Conservation (phyloP, 2,888 invertebrate genomes). For the Protonemura montana region DNA sequence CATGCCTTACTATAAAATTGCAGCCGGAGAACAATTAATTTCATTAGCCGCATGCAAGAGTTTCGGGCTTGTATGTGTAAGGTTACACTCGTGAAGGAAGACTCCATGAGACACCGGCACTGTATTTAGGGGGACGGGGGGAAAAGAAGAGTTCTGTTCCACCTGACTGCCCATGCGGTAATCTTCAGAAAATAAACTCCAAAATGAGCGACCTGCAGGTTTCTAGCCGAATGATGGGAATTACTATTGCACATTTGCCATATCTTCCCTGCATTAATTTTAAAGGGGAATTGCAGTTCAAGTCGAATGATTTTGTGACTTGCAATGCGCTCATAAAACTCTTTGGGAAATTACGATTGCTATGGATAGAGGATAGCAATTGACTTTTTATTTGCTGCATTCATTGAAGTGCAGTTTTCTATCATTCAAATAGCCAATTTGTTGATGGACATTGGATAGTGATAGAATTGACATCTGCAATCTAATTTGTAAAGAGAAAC, state of each 20-base stretch:
- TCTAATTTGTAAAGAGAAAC: background rate
- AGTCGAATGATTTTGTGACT: too few species aligned
- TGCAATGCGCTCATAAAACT: too few species aligned
- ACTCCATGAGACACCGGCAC: background rate
- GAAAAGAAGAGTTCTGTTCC: background rate
- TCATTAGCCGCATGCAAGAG: background rate
- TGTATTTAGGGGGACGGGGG: background rate
- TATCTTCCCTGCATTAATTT: too few species aligned
- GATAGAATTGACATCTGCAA: background rate
- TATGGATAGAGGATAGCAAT: too few species aligned
- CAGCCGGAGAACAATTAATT: background rate
- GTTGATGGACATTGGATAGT: background rate
- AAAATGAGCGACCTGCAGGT: background rate
- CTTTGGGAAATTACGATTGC: too few species aligned
- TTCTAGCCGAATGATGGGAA: background rate
- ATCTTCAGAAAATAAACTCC: background rate
- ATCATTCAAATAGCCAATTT: background rate
- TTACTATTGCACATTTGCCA: background rate
- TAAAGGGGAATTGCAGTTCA: too few species aligned
- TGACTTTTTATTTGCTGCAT: too few species aligned
- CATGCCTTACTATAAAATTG: background rate
- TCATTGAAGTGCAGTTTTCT: background rate
- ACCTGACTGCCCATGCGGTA: slow-evolving; percentile 14
- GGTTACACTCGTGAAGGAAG: background rate
- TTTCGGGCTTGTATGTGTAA: background rate